A percentile compares a stretch with the other conserved stretches of the same genome.
These are phyloP conservation scores for Cheilosia pagana DNA, from an alignment of 2,888 invertebrate genomes.

Conservation along the genomic window DNA sequence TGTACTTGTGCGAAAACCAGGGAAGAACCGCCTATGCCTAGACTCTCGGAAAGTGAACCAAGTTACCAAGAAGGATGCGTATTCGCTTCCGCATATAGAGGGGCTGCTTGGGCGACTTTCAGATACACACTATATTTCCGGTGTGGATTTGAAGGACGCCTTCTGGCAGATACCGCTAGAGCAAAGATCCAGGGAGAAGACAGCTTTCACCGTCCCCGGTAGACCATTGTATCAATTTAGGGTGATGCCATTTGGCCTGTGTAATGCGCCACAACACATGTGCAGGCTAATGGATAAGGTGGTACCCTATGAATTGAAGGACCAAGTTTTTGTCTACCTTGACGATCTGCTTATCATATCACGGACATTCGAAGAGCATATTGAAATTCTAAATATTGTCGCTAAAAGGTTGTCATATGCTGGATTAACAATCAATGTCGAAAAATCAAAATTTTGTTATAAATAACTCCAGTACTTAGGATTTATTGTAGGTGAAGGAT, in stretches of 20 bases:
- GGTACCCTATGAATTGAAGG: slow-evolving; percentile 12
- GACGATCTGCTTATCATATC: slow-evolving; percentile 64
- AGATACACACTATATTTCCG: slow-evolving; percentile 44
- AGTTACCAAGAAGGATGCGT: slow-evolving; percentile 65
- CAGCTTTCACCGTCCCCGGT: too few species aligned
- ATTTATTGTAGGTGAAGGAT: slow-evolving; percentile 53
- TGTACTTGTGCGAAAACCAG: slow-evolving; percentile 76
- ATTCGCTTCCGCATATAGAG: slow-evolving; percentile 54
- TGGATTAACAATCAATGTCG: slow-evolving; percentile 41
- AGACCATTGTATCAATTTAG: too few species aligned
- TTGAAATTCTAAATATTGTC: not conserved
- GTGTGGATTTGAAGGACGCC: not conserved
- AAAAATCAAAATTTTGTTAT: too few species aligned
- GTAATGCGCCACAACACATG: too few species aligned
- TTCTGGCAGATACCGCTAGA: not conserved
- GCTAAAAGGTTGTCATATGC: slow-evolving; percentile 9
- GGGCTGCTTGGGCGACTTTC: slow-evolving; percentile 52
- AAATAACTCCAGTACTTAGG: slow-evolving; percentile 31
- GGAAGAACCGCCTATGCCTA: slow-evolving; percentile 77
- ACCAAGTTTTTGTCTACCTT: slow-evolving; percentile 58
- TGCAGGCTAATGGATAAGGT: too few species aligned
- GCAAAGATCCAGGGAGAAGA: not conserved
- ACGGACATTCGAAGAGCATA: slow-evolving; percentile 21
- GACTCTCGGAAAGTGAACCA: slow-evolving; percentile 78
- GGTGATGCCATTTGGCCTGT: too few species aligned